phyloP scores from a whole-genome alignment of 2,888 invertebrate genomes.

The Drosophila yooni region DNA sequence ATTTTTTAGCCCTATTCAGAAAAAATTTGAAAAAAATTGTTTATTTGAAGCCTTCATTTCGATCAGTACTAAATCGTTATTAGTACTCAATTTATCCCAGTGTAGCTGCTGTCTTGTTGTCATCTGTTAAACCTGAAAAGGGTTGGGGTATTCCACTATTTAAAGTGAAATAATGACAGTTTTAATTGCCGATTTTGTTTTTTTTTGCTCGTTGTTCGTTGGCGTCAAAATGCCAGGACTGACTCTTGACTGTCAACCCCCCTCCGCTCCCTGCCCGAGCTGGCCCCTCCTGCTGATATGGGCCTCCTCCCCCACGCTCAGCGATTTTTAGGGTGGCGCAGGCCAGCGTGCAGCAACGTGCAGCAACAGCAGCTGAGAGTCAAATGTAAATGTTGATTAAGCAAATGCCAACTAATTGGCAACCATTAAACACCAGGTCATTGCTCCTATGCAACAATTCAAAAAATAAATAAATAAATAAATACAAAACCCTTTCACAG shows the following conservation, averaged over 20 bases:
- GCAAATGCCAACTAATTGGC: constrained; percentile 76
- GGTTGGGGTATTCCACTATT: constrained; percentile 50
- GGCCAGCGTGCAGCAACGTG: constrained; percentile 21
- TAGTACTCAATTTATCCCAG: background rate
- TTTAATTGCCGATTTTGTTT: constrained; percentile 72
- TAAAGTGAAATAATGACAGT: constrained; percentile 79
- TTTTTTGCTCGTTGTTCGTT: constrained; percentile 60
- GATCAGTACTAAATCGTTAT: background rate
- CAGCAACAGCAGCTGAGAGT: constrained; percentile 6
- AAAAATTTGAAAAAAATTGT: background rate
- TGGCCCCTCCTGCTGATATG: background rate
- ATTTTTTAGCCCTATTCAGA: background rate
- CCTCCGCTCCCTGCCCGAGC: background rate
- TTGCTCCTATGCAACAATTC: constrained; percentile 45
- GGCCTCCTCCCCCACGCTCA: background rate
- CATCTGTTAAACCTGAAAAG: constrained; percentile 12
- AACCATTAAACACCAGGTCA: constrained; percentile 62
- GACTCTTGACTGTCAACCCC: constrained; percentile 33
- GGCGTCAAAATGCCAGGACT: constrained; percentile 71
- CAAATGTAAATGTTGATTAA: constrained; percentile 73
- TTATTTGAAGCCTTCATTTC: background rate
- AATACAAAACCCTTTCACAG: constrained; percentile 10
- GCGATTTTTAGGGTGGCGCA: constrained; percentile 61
- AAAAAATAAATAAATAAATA: background rate
- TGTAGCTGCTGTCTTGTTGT: constrained; percentile 28